Base-by-base conservation (phyloP, 2,797 vertebrate genomes). In the Halcyon smyrnensis region DNA sequence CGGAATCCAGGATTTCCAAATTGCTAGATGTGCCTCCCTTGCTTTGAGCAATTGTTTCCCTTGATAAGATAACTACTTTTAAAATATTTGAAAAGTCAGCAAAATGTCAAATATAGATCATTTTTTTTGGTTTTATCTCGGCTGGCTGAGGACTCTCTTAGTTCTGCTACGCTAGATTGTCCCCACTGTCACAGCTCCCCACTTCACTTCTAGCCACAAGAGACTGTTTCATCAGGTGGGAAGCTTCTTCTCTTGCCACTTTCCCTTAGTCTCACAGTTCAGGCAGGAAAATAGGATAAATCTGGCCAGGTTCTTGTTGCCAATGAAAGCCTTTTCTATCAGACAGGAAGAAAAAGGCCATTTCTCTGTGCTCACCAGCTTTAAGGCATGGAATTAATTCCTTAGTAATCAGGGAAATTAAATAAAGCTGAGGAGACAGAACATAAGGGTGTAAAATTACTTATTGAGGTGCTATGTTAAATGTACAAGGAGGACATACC, bases 401-500 rank as follows among this genome's bases (percentile, higher is more conserved):
- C 48, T 90, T 36, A 63, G 76, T 84, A 94, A 84, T 94, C 71
- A 85, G 85, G 62, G 39, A 69, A 79, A 91, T 88, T 83, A 93
- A 91, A 93, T 83, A 77, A 96, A 96, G 75, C 70, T 39, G 89
- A 94, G 73, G 85, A 90, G 71, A 67, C 30, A 69, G 92, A 96
- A 87, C 64, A 45, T 37, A 73, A 17, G 28, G 70, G 76, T 96
- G 89, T 96, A 96, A 97, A 97, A 95, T 89, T 94, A 96, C 87
- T 96, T 96, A 89, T 67, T 96, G 86, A 93, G 95, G 85, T 84
- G 34, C 81, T 95, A 27, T 32, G 89, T 95, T 96, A 93, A 95
- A 96, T 96, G 60, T 12, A 57, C 57, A 77, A 81, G 83, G 65
- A 92, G 46, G 45, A 71, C 51, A 82, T 94, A 87, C 77, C 91